These are phyloP conservation scores for Eutolmus rufibarbis DNA, from an alignment of 2,888 invertebrate genomes.

Conservation along the genomic window DNA sequence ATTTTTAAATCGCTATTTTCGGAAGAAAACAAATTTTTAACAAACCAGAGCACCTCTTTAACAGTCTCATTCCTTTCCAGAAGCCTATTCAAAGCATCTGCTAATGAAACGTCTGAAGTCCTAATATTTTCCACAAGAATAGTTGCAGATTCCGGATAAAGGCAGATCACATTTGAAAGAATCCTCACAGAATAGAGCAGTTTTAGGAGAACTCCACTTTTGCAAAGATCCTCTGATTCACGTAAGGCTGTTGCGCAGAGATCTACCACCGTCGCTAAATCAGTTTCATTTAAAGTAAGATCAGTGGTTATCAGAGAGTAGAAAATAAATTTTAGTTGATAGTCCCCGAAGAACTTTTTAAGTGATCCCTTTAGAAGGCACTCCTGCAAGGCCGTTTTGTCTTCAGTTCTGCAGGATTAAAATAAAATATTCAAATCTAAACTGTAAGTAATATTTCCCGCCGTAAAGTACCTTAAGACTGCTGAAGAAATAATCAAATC, in stretches of 20 bases:
- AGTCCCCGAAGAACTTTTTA: slow-evolving; percentile 51
- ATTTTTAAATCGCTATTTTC: neutral
- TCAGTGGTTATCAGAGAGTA: slow-evolving; percentile 43
- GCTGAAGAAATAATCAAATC: slow-evolving; percentile 50
- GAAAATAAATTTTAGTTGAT: slow-evolving; percentile 55
- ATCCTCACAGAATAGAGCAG: slow-evolving; percentile 42
- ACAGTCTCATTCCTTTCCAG: neutral
- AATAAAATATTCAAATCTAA: neutral
- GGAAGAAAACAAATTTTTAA: slow-evolving; percentile 31
- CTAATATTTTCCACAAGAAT: neutral
- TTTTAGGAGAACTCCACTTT: neutral
- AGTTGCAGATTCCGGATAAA: neutral
- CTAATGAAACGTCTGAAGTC: neutral
- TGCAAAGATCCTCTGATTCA: neutral
- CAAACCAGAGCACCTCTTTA: slow-evolving; percentile 43
- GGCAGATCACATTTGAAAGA: slow-evolving; percentile 34
- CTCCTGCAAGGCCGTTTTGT: slow-evolving; percentile 47
- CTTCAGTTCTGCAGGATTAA: slow-evolving; percentile 47
- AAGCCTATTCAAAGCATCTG: slow-evolving; percentile 31
- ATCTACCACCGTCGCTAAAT: neutral
- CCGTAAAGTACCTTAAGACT: neutral
- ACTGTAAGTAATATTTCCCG: neutral
- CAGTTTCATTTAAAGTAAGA: neutral
- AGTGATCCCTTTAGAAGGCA: slow-evolving; percentile 52
- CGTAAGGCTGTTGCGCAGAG: neutral